Base-by-base conservation (phyloP, 2,888 invertebrate genomes). In the Diaperis boleti region DNA sequence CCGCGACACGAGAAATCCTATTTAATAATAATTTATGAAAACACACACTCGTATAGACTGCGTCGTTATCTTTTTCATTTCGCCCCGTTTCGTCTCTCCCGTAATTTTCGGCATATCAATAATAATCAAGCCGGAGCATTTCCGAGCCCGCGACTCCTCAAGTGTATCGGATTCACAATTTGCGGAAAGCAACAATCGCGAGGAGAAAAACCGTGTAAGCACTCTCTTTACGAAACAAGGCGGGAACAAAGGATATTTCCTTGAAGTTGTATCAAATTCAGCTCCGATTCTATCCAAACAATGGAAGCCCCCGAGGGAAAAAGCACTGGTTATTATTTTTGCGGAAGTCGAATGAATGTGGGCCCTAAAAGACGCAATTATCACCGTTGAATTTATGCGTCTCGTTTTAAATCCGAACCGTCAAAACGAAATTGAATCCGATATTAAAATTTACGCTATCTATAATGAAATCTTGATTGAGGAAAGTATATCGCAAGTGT, bases 401-500 rank as follows among this genome's bases (percentile, higher is more conserved):
- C 69, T 69, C 74, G 65, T 68, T 74, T 69, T 69, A 71, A 74
- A 72, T 71, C 72, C 70, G 66, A 72, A 73, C 73, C 72, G 75
- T 75, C 75, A 74, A 74, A 75, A 75, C 66, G 77, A 76, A 79
- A 80, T 80, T 80, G 79, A 79, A 80, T 80, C 76, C 77, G 75
- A 79, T 79, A 80, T 80, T 80, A 79, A 81, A 80, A 79, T 79
- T 80, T 76, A 69, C 77, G 74, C 75, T 80, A 81, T 81, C 81
- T 81, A 81, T 80, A 81, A 81, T 81, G 79, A 80, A 81, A 81
- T 81, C 81, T 80, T 80, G 80, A 81, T 81, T 81, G 79, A 76
- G 78, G 76, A 76, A 76, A 77, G 78, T 77, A 78, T 78, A 80
- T 79, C 74, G 75, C 73, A 67, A 68, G 70, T 71, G 77, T 75